Percentiles rank a stretch among this genome's conserved stretches.
These are phyloP conservation scores for Drosophila mojavensis DNA, from an alignment of 1,140 invertebrate species.

Conservation along the genomic window DNA sequence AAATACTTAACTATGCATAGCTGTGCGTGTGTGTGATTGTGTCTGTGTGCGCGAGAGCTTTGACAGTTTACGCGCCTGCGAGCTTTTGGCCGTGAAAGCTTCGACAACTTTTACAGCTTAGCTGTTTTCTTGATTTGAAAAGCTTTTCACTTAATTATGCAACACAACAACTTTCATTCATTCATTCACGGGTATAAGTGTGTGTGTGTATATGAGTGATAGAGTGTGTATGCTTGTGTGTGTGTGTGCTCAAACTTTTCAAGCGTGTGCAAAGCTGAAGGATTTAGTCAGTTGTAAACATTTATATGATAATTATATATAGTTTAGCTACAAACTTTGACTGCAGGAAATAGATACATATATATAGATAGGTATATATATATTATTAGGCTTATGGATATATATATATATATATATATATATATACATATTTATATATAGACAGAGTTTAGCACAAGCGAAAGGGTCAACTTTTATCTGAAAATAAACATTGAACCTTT, in stretches of 20 bases:
- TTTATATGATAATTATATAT: background rate
- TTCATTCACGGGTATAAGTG: background rate
- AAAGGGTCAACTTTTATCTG: too few relatives aligned
- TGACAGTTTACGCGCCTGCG: conserved; percentile 27
- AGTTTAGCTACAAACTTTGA: background rate
- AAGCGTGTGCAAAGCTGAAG: conserved; percentile 1
- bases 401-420: background rate
- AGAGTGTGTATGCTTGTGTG: background rate
- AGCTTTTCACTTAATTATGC: conserved; percentile 27
- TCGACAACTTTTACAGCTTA: conserved; percentile 4
- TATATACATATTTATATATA: too few relatives aligned
- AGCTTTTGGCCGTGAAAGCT: conserved; percentile 15
- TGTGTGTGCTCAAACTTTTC: background rate
- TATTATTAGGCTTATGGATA: background rate
- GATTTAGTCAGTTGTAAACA: conserved; percentile 1
- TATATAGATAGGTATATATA: background rate
- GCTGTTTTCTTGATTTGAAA: conserved; percentile 1
- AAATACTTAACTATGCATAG: conserved; percentile 32
- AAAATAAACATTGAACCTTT: too few relatives aligned
- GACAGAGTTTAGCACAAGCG: too few relatives aligned
- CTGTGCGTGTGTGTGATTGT: conserved; percentile 6
- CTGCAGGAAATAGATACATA: too few relatives aligned
- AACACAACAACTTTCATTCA: too few relatives aligned
- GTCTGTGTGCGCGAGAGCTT: conserved; percentile 43
- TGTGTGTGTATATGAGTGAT: background rate